Evolutionary conservation across 2,113 vertebrate species (phyloP).

Genomic region (Oplegnathus fasciatus): DNA sequence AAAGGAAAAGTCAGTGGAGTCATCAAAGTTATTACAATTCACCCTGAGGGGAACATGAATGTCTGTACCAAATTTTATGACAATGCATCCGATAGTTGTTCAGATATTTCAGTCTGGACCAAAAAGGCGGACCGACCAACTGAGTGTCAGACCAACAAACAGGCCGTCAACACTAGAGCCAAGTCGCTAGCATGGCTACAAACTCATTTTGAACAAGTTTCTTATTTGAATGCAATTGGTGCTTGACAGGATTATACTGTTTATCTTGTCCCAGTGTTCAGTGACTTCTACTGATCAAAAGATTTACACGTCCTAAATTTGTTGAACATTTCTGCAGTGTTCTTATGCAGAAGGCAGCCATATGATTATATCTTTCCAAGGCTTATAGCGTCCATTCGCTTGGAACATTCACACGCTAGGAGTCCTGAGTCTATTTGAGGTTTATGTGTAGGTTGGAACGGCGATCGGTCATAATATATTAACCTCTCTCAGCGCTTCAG

Average conservation of each 20-base stretch:
- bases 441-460: conserved; percentile 60
- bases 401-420: conserved; percentile 5
- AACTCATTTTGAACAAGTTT: neutral
- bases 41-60: neutral
- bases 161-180: neutral
- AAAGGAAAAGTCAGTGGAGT: neutral
- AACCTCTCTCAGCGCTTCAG: conserved; percentile 59
- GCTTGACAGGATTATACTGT: neutral
- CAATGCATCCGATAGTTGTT: neutral
- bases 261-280: neutral
- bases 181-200: neutral
- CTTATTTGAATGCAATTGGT: neutral
- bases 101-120: neutral
- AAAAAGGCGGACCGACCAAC: neutral
- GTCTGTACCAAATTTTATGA: no score
- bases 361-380: neutral
- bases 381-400: neutral
- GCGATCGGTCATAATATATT: conserved; percentile 58
- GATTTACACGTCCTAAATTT: neutral
- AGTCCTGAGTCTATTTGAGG: conserved; percentile 61
- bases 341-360: neutral
- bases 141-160: neutral
- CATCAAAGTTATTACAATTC: neutral
- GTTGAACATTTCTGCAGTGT: neutral
- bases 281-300: neutral